phyloP scores from a whole-genome alignment of 2,797 vertebrate genomes.

The Hypotaenidia philippensis region DNA sequence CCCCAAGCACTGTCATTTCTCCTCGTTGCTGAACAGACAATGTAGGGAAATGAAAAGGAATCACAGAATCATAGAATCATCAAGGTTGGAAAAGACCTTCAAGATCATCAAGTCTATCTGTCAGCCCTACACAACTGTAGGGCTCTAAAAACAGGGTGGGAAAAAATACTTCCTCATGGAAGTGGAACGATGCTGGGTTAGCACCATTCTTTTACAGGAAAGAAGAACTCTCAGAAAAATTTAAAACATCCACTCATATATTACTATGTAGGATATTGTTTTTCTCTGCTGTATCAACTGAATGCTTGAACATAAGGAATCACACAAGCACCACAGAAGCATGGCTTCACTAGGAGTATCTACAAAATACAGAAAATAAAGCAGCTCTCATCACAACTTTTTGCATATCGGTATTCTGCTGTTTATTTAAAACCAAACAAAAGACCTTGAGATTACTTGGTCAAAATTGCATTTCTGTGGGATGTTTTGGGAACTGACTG shows the following conservation, averaged over 20 bases:
- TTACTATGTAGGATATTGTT: not conserved
- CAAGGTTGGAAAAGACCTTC: too few relatives aligned
- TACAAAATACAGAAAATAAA: not conserved
- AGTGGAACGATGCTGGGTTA: not conserved
- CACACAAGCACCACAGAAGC: not conserved
- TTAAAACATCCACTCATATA: not conserved
- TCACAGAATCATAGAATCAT: too few relatives aligned
- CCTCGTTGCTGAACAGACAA: not conserved
- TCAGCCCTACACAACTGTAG: too few relatives aligned
- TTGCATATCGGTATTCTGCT: not conserved
- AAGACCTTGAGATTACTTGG: constrained; percentile 45
- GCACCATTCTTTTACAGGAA: not conserved
- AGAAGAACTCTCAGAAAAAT: not conserved
- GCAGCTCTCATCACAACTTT: not conserved
- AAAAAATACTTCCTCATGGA: not conserved
- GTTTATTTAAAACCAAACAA: constrained; percentile 46
- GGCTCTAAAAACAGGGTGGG: not conserved
- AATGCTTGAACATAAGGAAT: not conserved
- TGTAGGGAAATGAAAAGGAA: not conserved
- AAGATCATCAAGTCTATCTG: too few relatives aligned
- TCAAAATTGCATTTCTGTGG: constrained; percentile 51
- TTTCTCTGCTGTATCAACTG: not conserved
- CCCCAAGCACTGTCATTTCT: not conserved
- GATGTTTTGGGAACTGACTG: constrained; percentile 52
- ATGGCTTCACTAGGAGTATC: not conserved